Evolutionary conservation across 2,797 vertebrate species (phyloP).

Genomic region (Cryptoblepharus egeriae): DNA sequence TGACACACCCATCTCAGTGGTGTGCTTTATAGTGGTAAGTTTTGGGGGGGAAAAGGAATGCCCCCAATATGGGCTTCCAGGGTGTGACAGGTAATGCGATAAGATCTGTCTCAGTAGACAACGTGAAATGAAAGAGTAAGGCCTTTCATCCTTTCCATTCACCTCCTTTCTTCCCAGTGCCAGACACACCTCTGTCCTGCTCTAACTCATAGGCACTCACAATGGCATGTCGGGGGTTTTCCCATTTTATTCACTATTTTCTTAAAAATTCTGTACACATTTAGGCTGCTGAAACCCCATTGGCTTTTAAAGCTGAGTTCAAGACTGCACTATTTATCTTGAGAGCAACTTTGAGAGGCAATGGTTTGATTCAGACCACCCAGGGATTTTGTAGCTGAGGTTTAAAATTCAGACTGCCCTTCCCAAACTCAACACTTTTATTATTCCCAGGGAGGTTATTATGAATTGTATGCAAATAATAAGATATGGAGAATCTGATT

Average conservation of each 20-base stretch:
- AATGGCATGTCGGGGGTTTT: background rate
- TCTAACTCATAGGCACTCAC: background rate
- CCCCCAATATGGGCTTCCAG: background rate
- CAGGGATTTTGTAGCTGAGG: no score
- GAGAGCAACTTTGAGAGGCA: background rate
- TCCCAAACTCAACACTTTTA: background rate
- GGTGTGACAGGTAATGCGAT: no score
- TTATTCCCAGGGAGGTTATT: background rate
- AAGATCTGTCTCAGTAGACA: background rate
- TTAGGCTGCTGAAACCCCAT: background rate
- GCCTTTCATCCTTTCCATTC: no score
- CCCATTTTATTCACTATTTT: background rate
- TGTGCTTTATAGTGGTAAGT: background rate
- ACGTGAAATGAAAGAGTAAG: background rate
- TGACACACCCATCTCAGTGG: background rate
- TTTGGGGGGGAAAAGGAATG: background rate
- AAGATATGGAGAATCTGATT: no score
- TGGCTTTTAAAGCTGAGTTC: background rate
- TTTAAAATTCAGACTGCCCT: background rate
- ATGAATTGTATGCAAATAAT: no score
- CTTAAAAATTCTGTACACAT: no score
- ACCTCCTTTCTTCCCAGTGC: background rate
- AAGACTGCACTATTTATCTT: background rate
- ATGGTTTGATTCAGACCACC: background rate
- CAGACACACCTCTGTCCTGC: no score